Conservation (phyloP, 1,140 invertebrate species). For the Macrobrachium nipponense region DNA sequence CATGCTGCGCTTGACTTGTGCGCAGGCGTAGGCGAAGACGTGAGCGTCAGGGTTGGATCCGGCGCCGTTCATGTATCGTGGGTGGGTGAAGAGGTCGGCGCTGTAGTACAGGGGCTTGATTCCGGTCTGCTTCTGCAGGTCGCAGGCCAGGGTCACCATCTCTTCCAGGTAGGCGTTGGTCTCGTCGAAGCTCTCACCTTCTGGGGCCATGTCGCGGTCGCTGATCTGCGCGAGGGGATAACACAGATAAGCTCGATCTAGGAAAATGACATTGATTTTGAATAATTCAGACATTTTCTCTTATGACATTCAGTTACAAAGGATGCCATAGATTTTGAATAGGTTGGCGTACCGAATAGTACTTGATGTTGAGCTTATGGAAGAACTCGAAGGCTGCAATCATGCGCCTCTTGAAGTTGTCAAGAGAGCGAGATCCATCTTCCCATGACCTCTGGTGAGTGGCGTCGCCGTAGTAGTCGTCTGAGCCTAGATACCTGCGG, state of each 20-base stretch:
- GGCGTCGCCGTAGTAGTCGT: constrained; percentile 71
- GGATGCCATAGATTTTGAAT: not conserved
- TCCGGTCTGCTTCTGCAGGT: constrained; percentile 59
- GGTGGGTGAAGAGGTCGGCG: constrained; percentile 61
- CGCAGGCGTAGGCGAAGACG: constrained; percentile 62
- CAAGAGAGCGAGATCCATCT: constrained; percentile 72
- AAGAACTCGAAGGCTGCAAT: constrained; percentile 77
- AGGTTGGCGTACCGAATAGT: constrained; percentile 41
- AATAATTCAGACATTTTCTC: too few species aligned
- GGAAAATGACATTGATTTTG: too few species aligned
- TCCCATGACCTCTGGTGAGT: constrained; percentile 73
- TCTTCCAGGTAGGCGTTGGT: constrained; percentile 43
- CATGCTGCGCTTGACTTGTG: constrained; percentile 58
- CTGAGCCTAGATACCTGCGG: constrained; percentile 59
- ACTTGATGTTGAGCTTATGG: constrained; percentile 70
- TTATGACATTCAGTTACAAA: not conserved
- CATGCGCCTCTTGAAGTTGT: constrained; percentile 74
- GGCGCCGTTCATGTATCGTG: constrained; percentile 63
- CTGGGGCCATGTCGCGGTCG: constrained; percentile 52
- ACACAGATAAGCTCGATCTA: not conserved
- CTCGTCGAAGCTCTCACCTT: constrained; percentile 51
- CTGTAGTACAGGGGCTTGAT: constrained; percentile 53
- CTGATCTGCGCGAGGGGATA: constrained; percentile 23
- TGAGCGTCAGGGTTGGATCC: constrained; percentile 60
- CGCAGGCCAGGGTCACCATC: constrained; percentile 48